Evolutionary conservation across 2,888 invertebrate species (phyloP), one percentile per base, ranked within the genome.

Genomic region (Leptinotarsa juncta): DNA sequence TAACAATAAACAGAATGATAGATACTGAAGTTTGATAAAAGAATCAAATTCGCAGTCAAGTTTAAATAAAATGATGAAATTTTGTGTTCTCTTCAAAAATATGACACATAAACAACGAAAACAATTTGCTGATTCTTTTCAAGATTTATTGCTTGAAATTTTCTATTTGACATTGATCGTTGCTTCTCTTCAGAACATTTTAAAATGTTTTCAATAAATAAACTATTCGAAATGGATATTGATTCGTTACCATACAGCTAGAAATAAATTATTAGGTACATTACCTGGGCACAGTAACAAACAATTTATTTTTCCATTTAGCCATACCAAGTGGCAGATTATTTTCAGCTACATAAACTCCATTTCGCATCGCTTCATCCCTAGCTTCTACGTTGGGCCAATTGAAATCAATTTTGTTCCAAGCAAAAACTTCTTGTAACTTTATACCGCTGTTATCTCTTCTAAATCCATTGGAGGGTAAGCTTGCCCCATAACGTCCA

Each of bases 251-350:
- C 10, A 42, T 42, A 12, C 42, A 10, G 42, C 12, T 42, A 10
- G 3, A 42, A 42, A 42, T 42, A 42, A 10, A 42, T 10, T 10
- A 42, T 42, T 42, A 12, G 42, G 10, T 42, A 42, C 71, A 81
- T 85, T 87, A 90, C 91, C 91, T 90, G 74, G 94, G 94, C 48
- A 93, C 91, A 10, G 93, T 93, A 53, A 94, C 89, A 83, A 92
- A 94, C 65, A 92, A 86, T 89, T 92, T 94, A 87, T 93, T 89
- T 82, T 90, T 91, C 93, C 94, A 94, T 72, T 91, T 89, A 70
- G 92, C 94, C 76, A 94, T 82, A 14, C 94, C 94, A 67, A 94
- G 87, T 0, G 94, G 93, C 67, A 94, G 87, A 86, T 94, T 94
- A 84, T 94, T 91, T 71, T 89, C 91, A 12, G 90, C 90, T 10